phyloP scores from a whole-genome alignment of 2,797 vertebrate species.

The Holocentrus rufus region DNA sequence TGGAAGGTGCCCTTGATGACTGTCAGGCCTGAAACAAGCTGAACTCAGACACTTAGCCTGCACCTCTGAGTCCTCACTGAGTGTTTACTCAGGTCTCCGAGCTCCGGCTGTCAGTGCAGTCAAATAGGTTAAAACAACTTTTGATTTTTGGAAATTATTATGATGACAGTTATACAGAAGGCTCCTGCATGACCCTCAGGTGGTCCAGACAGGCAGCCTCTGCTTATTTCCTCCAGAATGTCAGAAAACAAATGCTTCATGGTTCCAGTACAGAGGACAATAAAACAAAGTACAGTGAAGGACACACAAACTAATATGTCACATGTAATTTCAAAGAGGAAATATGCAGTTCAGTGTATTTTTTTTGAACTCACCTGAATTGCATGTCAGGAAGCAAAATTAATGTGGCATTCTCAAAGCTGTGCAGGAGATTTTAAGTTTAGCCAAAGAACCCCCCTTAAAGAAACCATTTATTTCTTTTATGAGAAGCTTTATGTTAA shows the following conservation, averaged over 20 bases:
- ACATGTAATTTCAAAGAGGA: too few relatives aligned
- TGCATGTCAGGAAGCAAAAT: too few relatives aligned
- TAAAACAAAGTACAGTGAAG: too few relatives aligned
- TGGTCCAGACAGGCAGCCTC: neutral
- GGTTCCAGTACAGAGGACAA: too few relatives aligned
- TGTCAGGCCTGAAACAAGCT: slow-evolving; percentile 43
- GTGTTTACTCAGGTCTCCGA: slow-evolving; percentile 20
- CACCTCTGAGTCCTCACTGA: neutral
- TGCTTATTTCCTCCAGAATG: neutral
- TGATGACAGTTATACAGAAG: neutral
- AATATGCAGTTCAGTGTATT: too few relatives aligned
- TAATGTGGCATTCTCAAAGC: too few relatives aligned
- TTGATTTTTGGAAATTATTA: slow-evolving; percentile 20
- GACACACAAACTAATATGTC: too few relatives aligned
- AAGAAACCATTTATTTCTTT: too few relatives aligned
- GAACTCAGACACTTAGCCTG: slow-evolving; percentile 14
- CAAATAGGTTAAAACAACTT: neutral
- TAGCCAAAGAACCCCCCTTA: too few relatives aligned
- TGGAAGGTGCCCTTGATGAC: slow-evolving; percentile 51
- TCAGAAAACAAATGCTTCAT: neutral
- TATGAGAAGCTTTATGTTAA: neutral
- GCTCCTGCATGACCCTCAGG: slow-evolving; percentile 3
- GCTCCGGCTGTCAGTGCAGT: neutral
- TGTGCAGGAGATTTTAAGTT: too few relatives aligned
- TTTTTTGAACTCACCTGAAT: too few relatives aligned